Evolutionary conservation across 2,113 vertebrate genomes (phyloP).

Genomic region (Acrocephalus kingi): DNA sequence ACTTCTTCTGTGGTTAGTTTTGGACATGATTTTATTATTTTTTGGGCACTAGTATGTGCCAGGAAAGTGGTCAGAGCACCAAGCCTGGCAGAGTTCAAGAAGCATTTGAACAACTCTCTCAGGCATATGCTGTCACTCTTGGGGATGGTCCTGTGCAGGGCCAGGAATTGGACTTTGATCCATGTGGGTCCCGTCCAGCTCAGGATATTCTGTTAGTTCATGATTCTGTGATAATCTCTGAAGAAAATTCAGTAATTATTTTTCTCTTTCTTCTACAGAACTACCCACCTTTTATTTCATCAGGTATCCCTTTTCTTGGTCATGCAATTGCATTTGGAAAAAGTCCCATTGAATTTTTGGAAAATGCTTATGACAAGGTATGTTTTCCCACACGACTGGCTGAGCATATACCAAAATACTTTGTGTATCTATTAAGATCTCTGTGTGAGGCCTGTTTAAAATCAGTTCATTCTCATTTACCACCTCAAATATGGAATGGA

Average conservation of each 20-base stretch:
- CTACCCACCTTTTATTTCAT: slow-evolving; percentile 89
- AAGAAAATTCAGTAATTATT: neutral
- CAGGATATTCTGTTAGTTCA: neutral
- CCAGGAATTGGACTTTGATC: accelerated
- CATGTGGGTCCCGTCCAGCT: neutral
- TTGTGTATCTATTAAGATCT: neutral
- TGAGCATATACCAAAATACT: neutral
- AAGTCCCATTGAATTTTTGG: slow-evolving; percentile 94
- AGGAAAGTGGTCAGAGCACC: neutral
- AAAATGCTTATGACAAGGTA: slow-evolving; percentile 94
- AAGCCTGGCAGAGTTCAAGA: neutral
- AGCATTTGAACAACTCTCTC: neutral
- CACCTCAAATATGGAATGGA: neutral
- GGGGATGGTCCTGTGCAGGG: neutral
- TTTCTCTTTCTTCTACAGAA: slow-evolving; percentile 75
- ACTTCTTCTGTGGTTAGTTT: neutral
- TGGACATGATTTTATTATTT: neutral
- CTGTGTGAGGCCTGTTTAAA: neutral
- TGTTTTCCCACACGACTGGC: neutral
- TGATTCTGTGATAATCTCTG: neutral
- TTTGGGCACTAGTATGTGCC: neutral
- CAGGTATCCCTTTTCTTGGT: slow-evolving; percentile 90
- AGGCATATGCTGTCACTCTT: neutral
- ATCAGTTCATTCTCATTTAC: neutral
- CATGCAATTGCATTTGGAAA: slow-evolving; percentile 93